Evolutionary conservation across 2,797 vertebrate species (phyloP).

Genomic region (Tauraco hartlaubi): DNA sequence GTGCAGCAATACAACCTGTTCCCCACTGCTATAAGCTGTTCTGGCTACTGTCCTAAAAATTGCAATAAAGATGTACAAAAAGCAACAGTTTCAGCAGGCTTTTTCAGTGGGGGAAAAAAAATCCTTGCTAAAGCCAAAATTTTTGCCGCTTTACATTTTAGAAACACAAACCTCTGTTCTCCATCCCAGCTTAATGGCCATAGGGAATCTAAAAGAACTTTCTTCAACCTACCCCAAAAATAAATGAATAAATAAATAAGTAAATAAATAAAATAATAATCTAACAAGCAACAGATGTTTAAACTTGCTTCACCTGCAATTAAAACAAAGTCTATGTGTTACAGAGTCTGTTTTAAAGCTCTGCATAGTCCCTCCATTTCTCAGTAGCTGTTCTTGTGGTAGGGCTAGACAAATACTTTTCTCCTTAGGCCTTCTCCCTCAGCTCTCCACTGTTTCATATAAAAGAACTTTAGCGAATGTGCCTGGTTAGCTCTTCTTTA

Average conservation of each 20-base stretch:
- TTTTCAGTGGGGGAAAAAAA: not conserved
- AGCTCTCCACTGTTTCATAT: not conserved
- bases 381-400: constrained; percentile 4
- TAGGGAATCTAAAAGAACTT: constrained; percentile 2
- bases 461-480: not conserved
- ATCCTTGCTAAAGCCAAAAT: not conserved
- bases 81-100: not conserved
- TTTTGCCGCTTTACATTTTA: constrained; percentile 14
- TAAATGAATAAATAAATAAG: constrained; percentile 37
- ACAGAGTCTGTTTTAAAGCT: not conserved
- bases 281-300: constrained; percentile 49
- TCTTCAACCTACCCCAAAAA: constrained; percentile 17
- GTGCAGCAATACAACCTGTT: not conserved
- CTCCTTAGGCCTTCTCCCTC: not conserved
- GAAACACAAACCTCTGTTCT: constrained; percentile 18
- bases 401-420: not conserved
- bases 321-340: constrained; percentile 29
- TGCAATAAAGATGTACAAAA: not conserved
- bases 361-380: not conserved
- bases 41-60: not conserved
- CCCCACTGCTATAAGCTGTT: not conserved
- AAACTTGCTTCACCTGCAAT: constrained; percentile 50
- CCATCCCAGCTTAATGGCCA: constrained; percentile 9
- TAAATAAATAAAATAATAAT: constrained; percentile 50
- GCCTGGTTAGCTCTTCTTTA: not conserved